phyloP scores from a whole-genome alignment of 2,797 vertebrate species.

The Perodicticus potto region DNA sequence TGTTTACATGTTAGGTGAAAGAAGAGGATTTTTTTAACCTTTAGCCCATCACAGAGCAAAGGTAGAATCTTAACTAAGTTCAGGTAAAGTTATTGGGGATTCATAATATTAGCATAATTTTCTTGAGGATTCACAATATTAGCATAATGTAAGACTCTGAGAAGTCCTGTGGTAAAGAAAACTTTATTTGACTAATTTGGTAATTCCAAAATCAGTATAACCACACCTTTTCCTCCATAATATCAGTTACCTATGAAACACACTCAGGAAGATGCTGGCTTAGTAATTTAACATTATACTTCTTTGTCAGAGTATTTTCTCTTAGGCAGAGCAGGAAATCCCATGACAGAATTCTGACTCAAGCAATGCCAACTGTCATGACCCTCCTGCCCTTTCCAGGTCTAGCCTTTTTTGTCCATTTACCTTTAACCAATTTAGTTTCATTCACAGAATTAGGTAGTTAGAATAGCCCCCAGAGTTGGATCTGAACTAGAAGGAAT shows the following conservation, averaged over 20 bases:
- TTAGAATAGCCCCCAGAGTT: not conserved
- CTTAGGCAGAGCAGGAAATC: not conserved
- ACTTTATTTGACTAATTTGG: not conserved
- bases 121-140: not conserved
- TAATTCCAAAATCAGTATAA: conserved; percentile 22
- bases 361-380: accelerated
- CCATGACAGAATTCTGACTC: accelerated
- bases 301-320: conserved; percentile 2
- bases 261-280: not conserved
- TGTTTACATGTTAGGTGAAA: not conserved
- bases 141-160: not conserved
- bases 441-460: not conserved
- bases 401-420: not conserved
- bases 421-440: not conserved
- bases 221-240: not conserved
- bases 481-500: not conserved
- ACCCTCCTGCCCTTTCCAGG: not conserved
- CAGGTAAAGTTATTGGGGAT: not conserved
- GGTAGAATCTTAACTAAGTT: not conserved
- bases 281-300: not conserved
- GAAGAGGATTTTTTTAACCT: not conserved
- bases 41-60: not conserved
- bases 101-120: no score
- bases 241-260: not conserved
- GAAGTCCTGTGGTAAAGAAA: not conserved